phyloP scores from a whole-genome alignment of 2,113 vertebrate species.

The Nothocercus julius region DNA sequence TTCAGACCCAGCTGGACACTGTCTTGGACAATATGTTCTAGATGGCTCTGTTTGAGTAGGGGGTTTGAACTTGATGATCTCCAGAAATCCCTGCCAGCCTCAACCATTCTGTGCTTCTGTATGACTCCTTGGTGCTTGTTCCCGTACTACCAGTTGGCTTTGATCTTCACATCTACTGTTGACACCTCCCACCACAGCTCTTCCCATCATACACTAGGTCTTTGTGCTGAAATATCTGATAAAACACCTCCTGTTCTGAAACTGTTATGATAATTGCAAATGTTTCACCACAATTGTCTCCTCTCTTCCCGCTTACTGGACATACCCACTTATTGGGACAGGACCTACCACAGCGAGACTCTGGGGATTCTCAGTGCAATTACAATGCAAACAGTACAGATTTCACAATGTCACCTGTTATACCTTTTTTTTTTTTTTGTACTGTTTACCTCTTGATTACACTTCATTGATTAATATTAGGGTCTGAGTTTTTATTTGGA shows the following conservation, averaged over 20 bases:
- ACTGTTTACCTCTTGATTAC: not conserved
- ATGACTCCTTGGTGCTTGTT: not conserved
- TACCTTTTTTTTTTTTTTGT: not conserved
- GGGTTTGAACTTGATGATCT: too few species aligned
- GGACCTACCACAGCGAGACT: not conserved
- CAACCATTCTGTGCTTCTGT: not conserved
- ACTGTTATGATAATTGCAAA: conserved; percentile 5
- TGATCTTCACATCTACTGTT: not conserved
- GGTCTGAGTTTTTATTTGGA: not conserved
- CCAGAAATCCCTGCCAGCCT: too few species aligned
- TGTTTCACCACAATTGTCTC: not conserved
- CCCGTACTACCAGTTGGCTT: not conserved
- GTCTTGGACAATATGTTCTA: too few species aligned
- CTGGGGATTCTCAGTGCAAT: not conserved
- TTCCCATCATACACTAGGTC: not conserved
- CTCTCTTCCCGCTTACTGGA: not conserved
- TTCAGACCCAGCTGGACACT: too few species aligned
- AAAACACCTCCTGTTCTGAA: not conserved
- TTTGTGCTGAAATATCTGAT: not conserved
- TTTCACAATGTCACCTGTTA: not conserved
- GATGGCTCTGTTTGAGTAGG: too few species aligned
- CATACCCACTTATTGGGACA: not conserved
- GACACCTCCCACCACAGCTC: not conserved
- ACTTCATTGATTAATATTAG: not conserved
- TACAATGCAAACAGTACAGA: not conserved